Conservation (phyloP, 2,113 vertebrate species). For the Hystrix cristata region DNA sequence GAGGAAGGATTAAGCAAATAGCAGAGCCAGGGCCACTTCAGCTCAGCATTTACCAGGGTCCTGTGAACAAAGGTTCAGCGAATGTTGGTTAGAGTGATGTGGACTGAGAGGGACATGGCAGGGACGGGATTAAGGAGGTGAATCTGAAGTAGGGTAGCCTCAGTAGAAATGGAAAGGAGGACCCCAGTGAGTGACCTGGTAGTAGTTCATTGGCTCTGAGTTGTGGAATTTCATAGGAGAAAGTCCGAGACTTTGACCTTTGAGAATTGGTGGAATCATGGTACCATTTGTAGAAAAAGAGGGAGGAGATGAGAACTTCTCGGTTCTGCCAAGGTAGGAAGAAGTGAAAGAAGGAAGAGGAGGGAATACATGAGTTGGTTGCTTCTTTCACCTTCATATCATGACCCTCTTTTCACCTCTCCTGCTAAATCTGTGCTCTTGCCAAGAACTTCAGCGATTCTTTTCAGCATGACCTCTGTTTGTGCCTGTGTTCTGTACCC, state of each 20-base stretch:
- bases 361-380: neutral
- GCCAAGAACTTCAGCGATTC: slow-evolving; percentile 11
- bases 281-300: neutral
- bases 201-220: neutral
- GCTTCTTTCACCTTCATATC: neutral
- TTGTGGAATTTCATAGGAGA: neutral
- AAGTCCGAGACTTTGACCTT: neutral
- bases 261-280: neutral
- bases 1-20: neutral
- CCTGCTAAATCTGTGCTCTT: neutral
- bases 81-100: slow-evolving; percentile 9
- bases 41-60: neutral
- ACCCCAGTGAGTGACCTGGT: neutral
- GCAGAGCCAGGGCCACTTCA: neutral
- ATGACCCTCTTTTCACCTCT: slow-evolving; percentile 29
- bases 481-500: slow-evolving; percentile 37
- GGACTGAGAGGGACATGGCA: neutral
- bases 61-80: neutral
- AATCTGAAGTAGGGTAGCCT: neutral
- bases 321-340: neutral
- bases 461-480: slow-evolving; percentile 1
- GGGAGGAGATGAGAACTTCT: neutral
- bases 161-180: neutral
- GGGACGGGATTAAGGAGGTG: neutral
- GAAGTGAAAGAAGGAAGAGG: neutral